Percentiles rank a stretch among this genome's conserved stretches.
Evolutionary conservation across 2,113 vertebrate genomes (phyloP).

Genomic region (Nothocercus julius): DNA sequence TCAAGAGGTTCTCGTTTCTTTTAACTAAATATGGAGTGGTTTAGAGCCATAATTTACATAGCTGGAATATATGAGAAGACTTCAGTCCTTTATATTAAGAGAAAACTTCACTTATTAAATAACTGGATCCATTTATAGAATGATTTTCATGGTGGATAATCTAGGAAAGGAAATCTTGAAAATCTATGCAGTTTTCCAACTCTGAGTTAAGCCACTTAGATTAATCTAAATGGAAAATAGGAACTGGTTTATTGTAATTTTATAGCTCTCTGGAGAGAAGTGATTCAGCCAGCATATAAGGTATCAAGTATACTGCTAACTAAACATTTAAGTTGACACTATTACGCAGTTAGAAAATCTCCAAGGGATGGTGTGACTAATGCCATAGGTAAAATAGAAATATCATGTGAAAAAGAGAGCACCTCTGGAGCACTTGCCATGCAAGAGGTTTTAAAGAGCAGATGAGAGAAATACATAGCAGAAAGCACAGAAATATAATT

Average conservation of each 20-base stretch:
- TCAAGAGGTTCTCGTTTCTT: background rate
- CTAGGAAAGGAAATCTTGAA: background rate
- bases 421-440: background rate
- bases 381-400: slow-evolving; percentile 10
- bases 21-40: background rate
- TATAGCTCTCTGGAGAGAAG: background rate
- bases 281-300: background rate
- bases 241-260: background rate
- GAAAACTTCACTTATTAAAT: background rate
- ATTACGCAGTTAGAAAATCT: background rate
- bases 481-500: slow-evolving; percentile 1
- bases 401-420: background rate
- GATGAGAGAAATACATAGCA: background rate
- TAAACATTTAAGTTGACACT: background rate
- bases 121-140: background rate
- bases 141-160: background rate
- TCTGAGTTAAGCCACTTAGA: background rate
- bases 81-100: background rate
- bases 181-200: background rate
- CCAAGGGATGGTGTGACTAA: background rate
- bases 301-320: background rate
- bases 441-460: background rate
- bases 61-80: background rate
- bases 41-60: background rate
- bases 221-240: background rate